Evolutionary conservation across 92 coral and sea anemone species (phyloP).

Genomic region (Porites rus): DNA sequence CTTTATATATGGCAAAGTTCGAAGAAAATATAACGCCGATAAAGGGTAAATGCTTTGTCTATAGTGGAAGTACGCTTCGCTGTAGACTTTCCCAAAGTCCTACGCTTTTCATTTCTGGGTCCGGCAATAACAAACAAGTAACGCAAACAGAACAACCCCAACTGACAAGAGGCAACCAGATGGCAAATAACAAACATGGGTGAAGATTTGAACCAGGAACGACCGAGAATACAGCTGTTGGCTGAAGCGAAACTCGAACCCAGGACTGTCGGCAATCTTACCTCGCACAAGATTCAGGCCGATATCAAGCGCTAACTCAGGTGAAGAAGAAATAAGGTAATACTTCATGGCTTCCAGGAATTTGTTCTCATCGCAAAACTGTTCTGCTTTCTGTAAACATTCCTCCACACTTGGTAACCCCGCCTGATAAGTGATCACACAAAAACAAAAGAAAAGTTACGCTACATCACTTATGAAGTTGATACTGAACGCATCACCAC

Average conservation of each 20-base stretch:
- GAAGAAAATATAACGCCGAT: too few species aligned
- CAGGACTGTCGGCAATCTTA: not conserved
- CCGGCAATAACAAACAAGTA: too few species aligned
- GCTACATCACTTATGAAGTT: not conserved
- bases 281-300: conserved; percentile 94
- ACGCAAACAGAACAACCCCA: too few species aligned
- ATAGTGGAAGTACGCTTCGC: too few species aligned
- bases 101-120: too few species aligned
- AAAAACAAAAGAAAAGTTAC: too few species aligned
- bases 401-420: conserved; percentile 83
- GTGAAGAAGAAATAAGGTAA: conserved; percentile 84
- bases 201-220: too few species aligned
- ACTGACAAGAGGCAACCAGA: too few species aligned
- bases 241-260: too few species aligned
- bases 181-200: too few species aligned
- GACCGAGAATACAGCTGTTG: not conserved
- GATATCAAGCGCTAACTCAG: conserved; percentile 90
- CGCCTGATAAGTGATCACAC: conserved; percentile 60
- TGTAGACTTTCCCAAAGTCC: too few species aligned
- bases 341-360: conserved; percentile 86
- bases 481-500: not conserved
- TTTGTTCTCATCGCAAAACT: conserved; percentile 82
- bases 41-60: too few species aligned
- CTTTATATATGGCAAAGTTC: not conserved
- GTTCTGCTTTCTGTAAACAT: conserved; percentile 90